Evolutionary conservation across 2,113 vertebrate species (phyloP).

Genomic region (Sander lucioperca): DNA sequence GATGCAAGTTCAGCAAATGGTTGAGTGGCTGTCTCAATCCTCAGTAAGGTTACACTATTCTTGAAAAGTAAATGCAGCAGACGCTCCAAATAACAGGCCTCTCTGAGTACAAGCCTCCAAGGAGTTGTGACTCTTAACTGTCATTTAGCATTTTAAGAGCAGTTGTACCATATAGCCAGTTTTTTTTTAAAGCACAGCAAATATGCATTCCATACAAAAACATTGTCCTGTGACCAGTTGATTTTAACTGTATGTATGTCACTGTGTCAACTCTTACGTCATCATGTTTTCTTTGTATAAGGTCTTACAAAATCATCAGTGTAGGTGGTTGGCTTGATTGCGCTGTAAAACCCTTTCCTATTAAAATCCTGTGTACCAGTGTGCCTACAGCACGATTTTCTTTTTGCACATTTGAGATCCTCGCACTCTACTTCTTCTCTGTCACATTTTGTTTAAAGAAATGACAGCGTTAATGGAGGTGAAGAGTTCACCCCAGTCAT

Average conservation of each 20-base stretch:
- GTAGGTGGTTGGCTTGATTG: background rate
- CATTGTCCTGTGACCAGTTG: background rate
- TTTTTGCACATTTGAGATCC: background rate
- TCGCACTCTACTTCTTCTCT: background rate
- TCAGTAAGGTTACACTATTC: background rate
- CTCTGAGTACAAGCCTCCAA: background rate
- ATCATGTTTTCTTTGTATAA: background rate
- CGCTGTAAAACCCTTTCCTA: background rate
- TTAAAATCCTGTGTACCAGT: background rate
- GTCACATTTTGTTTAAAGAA: too few species aligned
- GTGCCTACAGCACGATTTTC: background rate
- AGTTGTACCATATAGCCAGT: background rate
- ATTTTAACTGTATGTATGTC: background rate
- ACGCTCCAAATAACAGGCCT: background rate
- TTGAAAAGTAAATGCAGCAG: background rate
- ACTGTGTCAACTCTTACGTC: background rate
- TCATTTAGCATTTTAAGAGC: background rate
- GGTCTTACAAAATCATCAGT: conserved; percentile 5
- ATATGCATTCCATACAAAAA: background rate
- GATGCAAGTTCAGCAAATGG: background rate
- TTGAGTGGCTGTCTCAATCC: background rate
- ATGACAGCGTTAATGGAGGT: too few species aligned
- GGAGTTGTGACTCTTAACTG: background rate
- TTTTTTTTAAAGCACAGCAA: background rate
- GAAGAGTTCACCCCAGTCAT: too few species aligned